Evolutionary conservation across 2,888 invertebrate genomes (phyloP).

Genomic region (Trachelus troglodyta): DNA sequence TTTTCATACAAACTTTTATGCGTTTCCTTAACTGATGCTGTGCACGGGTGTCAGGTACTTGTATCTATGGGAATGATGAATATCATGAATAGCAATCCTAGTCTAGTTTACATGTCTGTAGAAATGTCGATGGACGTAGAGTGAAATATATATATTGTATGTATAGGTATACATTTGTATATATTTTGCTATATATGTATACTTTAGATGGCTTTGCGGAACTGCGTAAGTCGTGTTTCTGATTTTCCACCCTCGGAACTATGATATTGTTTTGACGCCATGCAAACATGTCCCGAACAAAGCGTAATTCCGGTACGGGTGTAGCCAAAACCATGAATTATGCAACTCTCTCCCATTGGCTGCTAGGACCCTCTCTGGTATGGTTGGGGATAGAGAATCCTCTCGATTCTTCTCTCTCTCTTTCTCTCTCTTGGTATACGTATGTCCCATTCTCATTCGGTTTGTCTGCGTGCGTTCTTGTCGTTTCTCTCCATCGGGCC

Average conservation of each 20-base stretch:
- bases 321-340: slow-evolving; percentile 57
- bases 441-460: not conserved
- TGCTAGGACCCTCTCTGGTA: slow-evolving; percentile 43
- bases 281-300: slow-evolving; percentile 46
- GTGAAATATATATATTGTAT: not conserved
- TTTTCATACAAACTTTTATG: not conserved
- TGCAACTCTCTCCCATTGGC: slow-evolving; percentile 47
- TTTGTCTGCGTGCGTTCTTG: not conserved
- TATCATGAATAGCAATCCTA: not conserved
- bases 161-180: not conserved
- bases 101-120: not conserved
- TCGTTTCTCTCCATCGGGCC: not conserved
- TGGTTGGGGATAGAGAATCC: slow-evolving; percentile 31
- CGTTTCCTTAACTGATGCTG: not conserved
- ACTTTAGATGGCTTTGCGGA: not conserved
- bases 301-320: slow-evolving; percentile 54
- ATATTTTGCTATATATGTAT: not conserved
- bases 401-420: slow-evolving; percentile 23
- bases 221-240: not conserved
- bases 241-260: slow-evolving; percentile 2
- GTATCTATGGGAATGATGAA: not conserved
- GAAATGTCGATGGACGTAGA: not conserved
- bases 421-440: slow-evolving; percentile 15
- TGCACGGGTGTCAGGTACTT: not conserved
- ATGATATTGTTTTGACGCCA: slow-evolving; percentile 35